Evolutionary conservation across 1,140 invertebrate genomes (phyloP).

Genomic region (Brachionus rubens): DNA sequence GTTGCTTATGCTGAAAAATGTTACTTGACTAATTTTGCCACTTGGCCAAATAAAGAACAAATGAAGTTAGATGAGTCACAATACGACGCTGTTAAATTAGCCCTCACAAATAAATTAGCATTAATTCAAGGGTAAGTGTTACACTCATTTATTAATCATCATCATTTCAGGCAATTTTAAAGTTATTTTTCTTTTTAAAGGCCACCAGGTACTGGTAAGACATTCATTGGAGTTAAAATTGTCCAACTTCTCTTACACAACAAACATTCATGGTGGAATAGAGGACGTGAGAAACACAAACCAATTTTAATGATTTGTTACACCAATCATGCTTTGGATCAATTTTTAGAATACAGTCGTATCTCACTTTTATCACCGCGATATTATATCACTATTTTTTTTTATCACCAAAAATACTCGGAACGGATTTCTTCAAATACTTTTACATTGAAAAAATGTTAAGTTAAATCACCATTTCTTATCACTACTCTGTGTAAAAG

Average conservation of each 20-base stretch:
- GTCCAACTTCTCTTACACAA: conserved; percentile 62
- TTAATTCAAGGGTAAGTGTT: conserved; percentile 73
- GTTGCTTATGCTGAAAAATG: not conserved
- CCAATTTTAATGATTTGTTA: conserved; percentile 73
- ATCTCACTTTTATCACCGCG: too few species aligned
- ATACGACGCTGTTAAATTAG: conserved; percentile 58
- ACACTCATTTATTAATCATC: too few species aligned
- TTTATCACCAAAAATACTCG: too few species aligned
- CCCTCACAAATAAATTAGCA: conserved; percentile 62
- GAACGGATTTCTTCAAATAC: too few species aligned
- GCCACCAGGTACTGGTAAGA: conserved; percentile 75
- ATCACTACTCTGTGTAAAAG: too few species aligned
- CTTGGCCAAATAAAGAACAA: conserved; percentile 51
- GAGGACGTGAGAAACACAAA: not conserved
- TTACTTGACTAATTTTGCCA: conserved; percentile 24
- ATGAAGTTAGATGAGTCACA: conserved; percentile 59
- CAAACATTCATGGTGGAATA: conserved; percentile 49
- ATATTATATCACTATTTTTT: too few species aligned
- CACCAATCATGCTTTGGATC: conserved; percentile 77
- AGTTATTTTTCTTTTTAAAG: conserved; percentile 68
- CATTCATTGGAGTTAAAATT: conserved; percentile 70
- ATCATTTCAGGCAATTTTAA: too few species aligned
- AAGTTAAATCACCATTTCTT: too few species aligned
- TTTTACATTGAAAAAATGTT: too few species aligned
- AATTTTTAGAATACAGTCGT: conserved; percentile 57